Evolutionary conservation across 92 coral and sea anemone genomes (phyloP).

Genomic region (Porites divaricata): DNA sequence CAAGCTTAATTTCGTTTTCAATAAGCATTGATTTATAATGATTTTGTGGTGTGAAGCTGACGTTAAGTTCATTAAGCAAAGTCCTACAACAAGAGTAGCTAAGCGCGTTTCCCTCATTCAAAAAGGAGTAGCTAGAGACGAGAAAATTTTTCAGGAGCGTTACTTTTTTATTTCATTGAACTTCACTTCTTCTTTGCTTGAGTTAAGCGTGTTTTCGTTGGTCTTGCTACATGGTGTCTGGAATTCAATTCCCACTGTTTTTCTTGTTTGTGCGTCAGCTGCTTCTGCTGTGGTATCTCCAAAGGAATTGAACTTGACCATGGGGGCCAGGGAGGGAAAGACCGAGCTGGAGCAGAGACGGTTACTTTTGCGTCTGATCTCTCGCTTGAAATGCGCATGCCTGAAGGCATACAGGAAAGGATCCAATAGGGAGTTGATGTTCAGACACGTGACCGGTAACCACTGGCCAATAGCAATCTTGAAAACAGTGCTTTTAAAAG

Average conservation of each 20-base stretch:
- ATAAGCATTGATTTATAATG: too few relatives aligned
- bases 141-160: background rate
- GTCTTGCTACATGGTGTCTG: background rate
- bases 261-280: constrained; percentile 2
- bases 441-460: constrained; percentile 86
- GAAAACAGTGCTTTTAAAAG: constrained; percentile 73
- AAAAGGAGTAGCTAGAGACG: too few relatives aligned
- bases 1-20: too few relatives aligned
- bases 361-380: constrained; percentile 23
- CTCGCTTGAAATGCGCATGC: constrained; percentile 67
- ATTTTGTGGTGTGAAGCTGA: too few relatives aligned
- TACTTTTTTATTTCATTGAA: constrained; percentile 1
- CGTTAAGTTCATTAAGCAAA: too few relatives aligned
- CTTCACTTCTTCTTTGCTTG: background rate
- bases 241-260: background rate
- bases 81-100: too few relatives aligned
- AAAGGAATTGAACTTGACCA: background rate
- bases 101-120: too few relatives aligned
- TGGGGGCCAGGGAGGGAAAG: constrained; percentile 11
- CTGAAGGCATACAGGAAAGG: constrained; percentile 79
- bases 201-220: background rate
- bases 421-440: constrained; percentile 76
- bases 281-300: background rate
- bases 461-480: constrained; percentile 83
- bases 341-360: constrained; percentile 36